Evolutionary conservation across 2,113 vertebrate species (phyloP).

Genomic region (Anoplopoma fimbria): DNA sequence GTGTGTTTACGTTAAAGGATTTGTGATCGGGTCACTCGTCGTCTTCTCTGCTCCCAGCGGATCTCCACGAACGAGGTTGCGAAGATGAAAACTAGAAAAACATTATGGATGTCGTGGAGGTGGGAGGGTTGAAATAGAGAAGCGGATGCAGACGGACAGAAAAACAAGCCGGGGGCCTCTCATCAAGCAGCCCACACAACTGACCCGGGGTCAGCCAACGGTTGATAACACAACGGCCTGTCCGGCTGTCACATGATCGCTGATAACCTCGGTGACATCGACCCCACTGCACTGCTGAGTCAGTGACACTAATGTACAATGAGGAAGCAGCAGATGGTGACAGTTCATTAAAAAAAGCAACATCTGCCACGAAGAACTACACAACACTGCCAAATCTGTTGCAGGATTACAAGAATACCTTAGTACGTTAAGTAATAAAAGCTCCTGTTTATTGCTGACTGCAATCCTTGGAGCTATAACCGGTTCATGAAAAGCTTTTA

Average conservation of each 20-base stretch:
- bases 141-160: constrained; percentile 65
- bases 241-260: constrained; percentile 43
- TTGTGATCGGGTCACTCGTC: constrained; percentile 38
- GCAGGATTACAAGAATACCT: too few relatives aligned
- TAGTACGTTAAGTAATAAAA: too few relatives aligned
- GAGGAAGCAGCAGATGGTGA: constrained; percentile 10
- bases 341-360: neutral
- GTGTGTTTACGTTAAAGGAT: constrained; percentile 62
- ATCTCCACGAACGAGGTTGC: constrained; percentile 11
- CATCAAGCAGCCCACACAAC: constrained; percentile 55
- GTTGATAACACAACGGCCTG: constrained; percentile 48
- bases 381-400: neutral
- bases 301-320: constrained; percentile 1
- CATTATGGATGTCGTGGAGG: constrained; percentile 5
- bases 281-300: constrained; percentile 41
- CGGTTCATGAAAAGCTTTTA: too few relatives aligned
- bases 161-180: constrained; percentile 68
- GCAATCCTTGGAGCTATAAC: too few relatives aligned
- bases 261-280: constrained; percentile 55
- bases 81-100: constrained; percentile 35
- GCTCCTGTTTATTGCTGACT: too few relatives aligned
- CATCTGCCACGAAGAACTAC: neutral
- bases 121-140: constrained; percentile 40
- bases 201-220: constrained; percentile 66
- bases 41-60: constrained; percentile 16